phyloP scores from a whole-genome alignment of 1,140 invertebrate species.

The Monochamus saltuarius region DNA sequence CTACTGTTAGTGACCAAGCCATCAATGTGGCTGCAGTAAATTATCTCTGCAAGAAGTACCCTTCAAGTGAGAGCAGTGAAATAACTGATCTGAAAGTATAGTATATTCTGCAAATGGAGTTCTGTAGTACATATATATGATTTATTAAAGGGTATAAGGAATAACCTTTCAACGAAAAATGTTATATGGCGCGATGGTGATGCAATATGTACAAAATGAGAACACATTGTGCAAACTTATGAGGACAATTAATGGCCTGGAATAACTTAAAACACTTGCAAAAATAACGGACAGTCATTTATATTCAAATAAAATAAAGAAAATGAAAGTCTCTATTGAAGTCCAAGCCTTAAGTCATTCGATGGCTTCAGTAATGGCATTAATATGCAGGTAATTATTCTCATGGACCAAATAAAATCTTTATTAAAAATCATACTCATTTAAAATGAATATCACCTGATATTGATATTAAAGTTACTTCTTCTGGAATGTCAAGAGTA shows the following conservation, averaged over 20 bases:
- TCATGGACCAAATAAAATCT: too few species aligned
- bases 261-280: neutral
- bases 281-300: neutral
- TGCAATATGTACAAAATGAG: conserved; percentile 1
- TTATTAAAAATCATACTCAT: too few species aligned
- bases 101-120: neutral
- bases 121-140: neutral
- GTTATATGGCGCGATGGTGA: conserved; percentile 2
- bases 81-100: neutral
- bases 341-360: too few species aligned
- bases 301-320: too few species aligned
- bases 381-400: too few species aligned
- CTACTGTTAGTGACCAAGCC: conserved; percentile 31
- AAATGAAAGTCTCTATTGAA: too few species aligned
- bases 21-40: conserved; percentile 22
- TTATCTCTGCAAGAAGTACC: neutral
- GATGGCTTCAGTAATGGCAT: too few species aligned
- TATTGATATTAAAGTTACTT: too few species aligned
- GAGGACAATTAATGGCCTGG: neutral
- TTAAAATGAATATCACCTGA: too few species aligned
- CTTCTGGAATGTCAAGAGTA: too few species aligned
- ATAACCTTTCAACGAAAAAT: neutral
- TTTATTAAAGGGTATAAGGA: neutral
- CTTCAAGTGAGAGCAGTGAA: neutral
- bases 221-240: neutral